Conservation (phyloP, 2,888 invertebrate species). For the Apamea monoglypha region DNA sequence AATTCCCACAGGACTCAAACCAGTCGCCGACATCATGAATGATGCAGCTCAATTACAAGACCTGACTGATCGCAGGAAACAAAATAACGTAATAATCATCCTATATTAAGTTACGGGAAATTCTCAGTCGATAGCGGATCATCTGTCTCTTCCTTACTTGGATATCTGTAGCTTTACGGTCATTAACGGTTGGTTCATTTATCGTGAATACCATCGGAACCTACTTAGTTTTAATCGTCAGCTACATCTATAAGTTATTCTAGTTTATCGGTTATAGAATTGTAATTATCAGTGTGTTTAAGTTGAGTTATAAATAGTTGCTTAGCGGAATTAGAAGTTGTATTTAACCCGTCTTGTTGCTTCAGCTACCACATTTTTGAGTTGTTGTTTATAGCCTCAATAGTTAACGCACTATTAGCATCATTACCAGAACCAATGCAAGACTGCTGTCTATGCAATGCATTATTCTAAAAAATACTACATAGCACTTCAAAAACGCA, state of each 20-base stretch:
- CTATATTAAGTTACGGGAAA: constrained; percentile 66
- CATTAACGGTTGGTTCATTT: constrained; percentile 63
- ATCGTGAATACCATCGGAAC: constrained; percentile 48
- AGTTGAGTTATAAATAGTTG: constrained; percentile 5
- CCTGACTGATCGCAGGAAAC: constrained; percentile 37
- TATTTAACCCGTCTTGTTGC: not conserved
- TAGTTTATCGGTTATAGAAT: constrained; percentile 39
- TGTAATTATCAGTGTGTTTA: constrained; percentile 22
- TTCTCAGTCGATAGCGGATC: constrained; percentile 59
- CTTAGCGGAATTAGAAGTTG: not conserved
- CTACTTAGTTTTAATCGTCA: constrained; percentile 55
- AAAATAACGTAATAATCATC: constrained; percentile 42
- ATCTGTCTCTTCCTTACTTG: constrained; percentile 66
- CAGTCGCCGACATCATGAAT: not conserved
- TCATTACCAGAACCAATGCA: not conserved
- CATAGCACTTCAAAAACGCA: constrained; percentile 12
- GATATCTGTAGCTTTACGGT: constrained; percentile 60
- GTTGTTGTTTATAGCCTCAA: not conserved
- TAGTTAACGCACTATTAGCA: not conserved
- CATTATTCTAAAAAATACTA: not conserved
- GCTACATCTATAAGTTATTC: constrained; percentile 45
- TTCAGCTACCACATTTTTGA: not conserved
- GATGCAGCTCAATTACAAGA: constrained; percentile 17
- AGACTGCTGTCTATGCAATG: not conserved
- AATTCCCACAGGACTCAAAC: not conserved